A percentile compares a stretch with the other conserved stretches of the same genome.
phyloP scores from a whole-genome alignment of 92 coral and sea anemone genomes.

The Bergia sp. region DNA sequence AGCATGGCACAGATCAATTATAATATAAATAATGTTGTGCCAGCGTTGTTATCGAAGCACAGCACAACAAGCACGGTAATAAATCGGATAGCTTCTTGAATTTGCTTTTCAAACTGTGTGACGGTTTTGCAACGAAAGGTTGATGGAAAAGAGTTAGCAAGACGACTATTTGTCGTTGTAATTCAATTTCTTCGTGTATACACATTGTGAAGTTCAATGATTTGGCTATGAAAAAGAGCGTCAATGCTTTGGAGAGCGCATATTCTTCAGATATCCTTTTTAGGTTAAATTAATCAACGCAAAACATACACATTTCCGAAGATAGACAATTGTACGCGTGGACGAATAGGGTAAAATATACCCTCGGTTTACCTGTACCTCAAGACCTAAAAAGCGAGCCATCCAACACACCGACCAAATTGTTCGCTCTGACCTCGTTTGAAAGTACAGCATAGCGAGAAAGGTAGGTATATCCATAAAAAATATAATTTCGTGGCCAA shows the following conservation, averaged over 20 bases:
- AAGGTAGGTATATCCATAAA: not conserved
- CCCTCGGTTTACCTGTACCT: not conserved
- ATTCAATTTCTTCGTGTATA: not conserved
- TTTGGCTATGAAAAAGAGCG: not conserved
- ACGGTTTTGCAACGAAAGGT: not conserved
- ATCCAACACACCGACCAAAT: not conserved
- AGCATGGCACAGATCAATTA: not conserved
- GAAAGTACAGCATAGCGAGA: not conserved
- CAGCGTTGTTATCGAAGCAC: not conserved
- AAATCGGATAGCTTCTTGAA: not conserved
- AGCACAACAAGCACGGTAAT: not conserved
- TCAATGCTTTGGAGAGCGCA: not conserved
- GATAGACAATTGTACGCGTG: not conserved
- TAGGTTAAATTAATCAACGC: not conserved
- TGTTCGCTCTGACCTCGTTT: not conserved
- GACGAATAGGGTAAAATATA: constrained; percentile 6
- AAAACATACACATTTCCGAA: not conserved
- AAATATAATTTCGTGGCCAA: no score
- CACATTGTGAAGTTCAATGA: not conserved
- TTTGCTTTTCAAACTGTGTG: not conserved
- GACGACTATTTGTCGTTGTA: not conserved
- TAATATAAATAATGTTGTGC: not conserved
- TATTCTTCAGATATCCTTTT: not conserved
- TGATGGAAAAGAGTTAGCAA: not conserved
- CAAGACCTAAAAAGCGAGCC: not conserved